phyloP scores from a whole-genome alignment of 1,140 invertebrate genomes.

The Cherax destructor region DNA sequence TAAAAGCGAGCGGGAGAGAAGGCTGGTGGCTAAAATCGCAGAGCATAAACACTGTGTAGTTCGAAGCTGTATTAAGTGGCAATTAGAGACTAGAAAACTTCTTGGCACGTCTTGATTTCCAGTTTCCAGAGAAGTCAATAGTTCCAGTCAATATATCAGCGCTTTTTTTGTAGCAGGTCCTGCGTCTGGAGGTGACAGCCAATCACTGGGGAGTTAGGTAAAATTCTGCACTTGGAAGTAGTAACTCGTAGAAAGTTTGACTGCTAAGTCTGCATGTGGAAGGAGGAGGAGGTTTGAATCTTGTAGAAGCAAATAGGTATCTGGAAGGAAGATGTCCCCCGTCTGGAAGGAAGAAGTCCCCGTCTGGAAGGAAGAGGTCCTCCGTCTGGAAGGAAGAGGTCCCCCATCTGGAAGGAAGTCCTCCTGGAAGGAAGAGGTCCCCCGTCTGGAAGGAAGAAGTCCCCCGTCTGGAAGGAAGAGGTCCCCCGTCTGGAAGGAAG shows the following conservation, averaged over 20 bases:
- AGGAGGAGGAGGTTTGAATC: neutral
- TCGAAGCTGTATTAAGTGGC: neutral
- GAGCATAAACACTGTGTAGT: neutral
- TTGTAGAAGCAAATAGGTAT: neutral
- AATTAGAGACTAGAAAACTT: neutral
- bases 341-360: neutral
- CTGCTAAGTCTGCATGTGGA: neutral
- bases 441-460: too few species aligned
- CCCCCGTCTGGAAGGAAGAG: too few species aligned
- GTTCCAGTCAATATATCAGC: neutral
- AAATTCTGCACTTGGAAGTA: neutral
- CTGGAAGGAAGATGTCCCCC: neutral
- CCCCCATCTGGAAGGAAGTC: too few species aligned
- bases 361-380: neutral
- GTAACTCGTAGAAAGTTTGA: neutral
- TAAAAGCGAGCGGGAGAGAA: too few species aligned
- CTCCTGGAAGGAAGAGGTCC: too few species aligned
- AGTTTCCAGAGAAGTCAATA: neutral
- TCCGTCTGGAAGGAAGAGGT: too few species aligned
- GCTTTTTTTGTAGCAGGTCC: neutral
- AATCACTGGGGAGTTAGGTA: neutral
- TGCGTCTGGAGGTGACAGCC: neutral
- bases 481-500: too few species aligned
- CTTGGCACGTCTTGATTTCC: neutral
- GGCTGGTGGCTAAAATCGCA: too few species aligned